Evolutionary conservation across 2,888 invertebrate species (phyloP), one percentile per base, ranked within the genome.

Genomic region (Drosophila mulleri): DNA sequence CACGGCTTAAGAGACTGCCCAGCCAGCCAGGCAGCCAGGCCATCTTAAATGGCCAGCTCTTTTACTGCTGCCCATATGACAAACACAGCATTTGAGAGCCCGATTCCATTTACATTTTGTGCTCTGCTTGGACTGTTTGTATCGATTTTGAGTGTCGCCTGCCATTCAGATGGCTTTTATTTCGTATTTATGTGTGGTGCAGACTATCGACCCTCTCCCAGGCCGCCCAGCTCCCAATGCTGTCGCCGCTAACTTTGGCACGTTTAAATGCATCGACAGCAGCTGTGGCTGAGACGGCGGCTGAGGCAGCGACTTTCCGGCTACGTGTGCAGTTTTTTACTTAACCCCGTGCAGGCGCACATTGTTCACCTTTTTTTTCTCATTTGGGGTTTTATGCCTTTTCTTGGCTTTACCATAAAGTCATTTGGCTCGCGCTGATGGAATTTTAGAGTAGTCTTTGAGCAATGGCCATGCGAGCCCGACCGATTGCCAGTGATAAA

Each of bases 61-160:
- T 88, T 86, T 80, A 87, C 76, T 65, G 84, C 74, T 64, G 62
- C 37, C 64, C 76, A 69, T 74, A 72, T 62, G 69, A 59, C 61
- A 73, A 64, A 71, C 62, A 72, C 59, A 69, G 67, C 42, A 65
- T 83, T 88, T 71, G 77, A 67, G 64, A 66, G 62, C 64, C 44
- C 48, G 56, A 64, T 64, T 71, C 67, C 86, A 84, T 83, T 88
- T 84, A 73, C 69, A 85, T 88, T 82, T 72, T 63, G 62, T 56
- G 41, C 69, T 68, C 52, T 45, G 14, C 53, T 71, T 67, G 47
- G 59, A 50, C 62, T 56, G 62, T 75, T 71, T 82, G 80, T 88
- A 89, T 87, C 90, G 90, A 87, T 88, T 89, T 89, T 88, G 79
- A 85, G 88, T 89, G 89, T 89, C 86, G 88, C 86, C 86, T 89